phyloP scores from a whole-genome alignment of 37 sponge, comb jelly and placozoan genomes.

The Agelas oroides region DNA sequence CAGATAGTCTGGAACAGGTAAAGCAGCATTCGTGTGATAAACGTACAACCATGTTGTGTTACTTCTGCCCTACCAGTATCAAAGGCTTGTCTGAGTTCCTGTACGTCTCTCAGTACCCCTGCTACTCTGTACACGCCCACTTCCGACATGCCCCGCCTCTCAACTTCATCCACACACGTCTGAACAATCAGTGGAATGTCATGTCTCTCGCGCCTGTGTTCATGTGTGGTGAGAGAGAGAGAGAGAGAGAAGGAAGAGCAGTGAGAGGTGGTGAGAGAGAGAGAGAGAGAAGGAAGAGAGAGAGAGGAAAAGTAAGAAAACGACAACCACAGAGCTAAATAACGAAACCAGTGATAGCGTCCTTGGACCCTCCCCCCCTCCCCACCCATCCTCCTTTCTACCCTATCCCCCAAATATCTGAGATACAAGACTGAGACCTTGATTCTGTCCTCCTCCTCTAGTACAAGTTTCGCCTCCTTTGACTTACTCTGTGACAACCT shows the following conservation, averaged over 20 bases:
- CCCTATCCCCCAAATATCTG: no score
- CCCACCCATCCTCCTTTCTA: no score
- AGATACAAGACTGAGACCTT: no score
- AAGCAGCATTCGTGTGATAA: no score
- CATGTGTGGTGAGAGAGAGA: neutral
- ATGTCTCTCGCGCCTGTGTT: conserved; percentile 80
- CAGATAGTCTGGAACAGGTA: conserved; percentile 59
- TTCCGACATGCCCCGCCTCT: conserved; percentile 84
- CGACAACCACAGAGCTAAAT: no score
- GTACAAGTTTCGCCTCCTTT: no score
- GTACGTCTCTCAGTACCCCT: conserved; percentile 84
- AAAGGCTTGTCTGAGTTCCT: conserved; percentile 82
- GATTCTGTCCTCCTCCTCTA: no score
- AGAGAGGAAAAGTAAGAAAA: neutral
- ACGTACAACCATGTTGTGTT: no score
- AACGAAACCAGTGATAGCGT: no score
- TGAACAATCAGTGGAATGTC: conserved; percentile 86
- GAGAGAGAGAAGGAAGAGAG: neutral
- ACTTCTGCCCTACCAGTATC: conserved; percentile 75
- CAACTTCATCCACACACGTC: conserved; percentile 90
- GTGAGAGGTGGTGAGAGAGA: neutral
- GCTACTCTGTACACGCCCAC: conserved; percentile 92
- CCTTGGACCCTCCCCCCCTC: no score
- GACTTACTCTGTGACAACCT: conserved; percentile 72
- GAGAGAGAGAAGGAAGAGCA: conserved; percentile 2